These are phyloP conservation scores for Ptychoptera albimana DNA, from an alignment of 2,888 invertebrate species.

Conservation along the genomic window DNA sequence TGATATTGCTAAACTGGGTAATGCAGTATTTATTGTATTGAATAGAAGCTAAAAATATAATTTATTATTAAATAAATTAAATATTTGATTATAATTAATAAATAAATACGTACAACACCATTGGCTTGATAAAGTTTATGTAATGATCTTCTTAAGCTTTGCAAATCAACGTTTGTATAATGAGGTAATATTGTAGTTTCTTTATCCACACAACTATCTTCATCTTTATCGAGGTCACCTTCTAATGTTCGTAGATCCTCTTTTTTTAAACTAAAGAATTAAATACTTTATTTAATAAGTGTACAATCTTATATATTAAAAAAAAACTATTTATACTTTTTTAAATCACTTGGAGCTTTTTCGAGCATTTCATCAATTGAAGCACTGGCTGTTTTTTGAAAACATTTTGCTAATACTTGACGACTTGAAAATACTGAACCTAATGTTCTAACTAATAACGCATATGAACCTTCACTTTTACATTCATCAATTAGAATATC, in stretches of 20 bases:
- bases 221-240: constrained; percentile 75
- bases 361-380: constrained; percentile 36
- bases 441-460: constrained; percentile 56
- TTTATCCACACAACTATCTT: constrained; percentile 44
- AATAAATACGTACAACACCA: constrained; percentile 13
- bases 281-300: no score
- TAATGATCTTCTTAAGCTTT: constrained; percentile 32
- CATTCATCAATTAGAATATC: constrained; percentile 61
- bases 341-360: constrained; percentile 36
- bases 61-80: constrained; percentile 22
- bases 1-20: constrained; percentile 13
- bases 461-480: constrained; percentile 47
- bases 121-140: constrained; percentile 25
- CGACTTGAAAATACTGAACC: constrained; percentile 59
- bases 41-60: constrained; percentile 14
- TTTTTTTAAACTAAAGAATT: constrained; percentile 37
- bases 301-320: no score
- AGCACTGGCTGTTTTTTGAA: constrained; percentile 36
- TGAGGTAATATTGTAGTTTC: constrained; percentile 11
- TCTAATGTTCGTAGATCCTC: constrained; percentile 57
- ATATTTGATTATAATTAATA: constrained; percentile 3
- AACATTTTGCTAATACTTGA: constrained; percentile 56
- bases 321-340: constrained; percentile 10
- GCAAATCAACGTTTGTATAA: constrained; percentile 43
- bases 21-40: constrained; percentile 20